Base-by-base conservation (phyloP, 64 coral and sea anemone species). In the Orbicella faveolata region DNA sequence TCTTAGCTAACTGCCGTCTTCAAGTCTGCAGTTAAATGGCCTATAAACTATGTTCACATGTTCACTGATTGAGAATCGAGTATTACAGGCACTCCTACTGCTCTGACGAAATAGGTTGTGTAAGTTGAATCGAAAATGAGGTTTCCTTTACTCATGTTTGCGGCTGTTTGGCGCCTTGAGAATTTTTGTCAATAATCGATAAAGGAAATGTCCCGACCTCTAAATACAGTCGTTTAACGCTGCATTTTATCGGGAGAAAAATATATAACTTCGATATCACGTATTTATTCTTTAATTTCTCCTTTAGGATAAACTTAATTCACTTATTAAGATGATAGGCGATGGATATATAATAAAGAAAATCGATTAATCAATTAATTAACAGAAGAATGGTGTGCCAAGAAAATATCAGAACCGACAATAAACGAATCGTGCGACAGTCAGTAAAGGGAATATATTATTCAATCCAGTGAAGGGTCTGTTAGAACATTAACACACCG, bases 21-120 rank as follows among this genome's bases (percentile, higher is more conserved):
- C 16, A 79, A 79, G 76, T 23, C 76, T 79, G 2, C 35, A 54
- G 3, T 57, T 6, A 6, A 62, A 25, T 59, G 55, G 55, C 14
- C 33, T 30, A 35, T 12, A 81, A 61, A 79, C 61, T 59, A 25
- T 63, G 63, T 81, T 81, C 79, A 55, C 16, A 59, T 79, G 77
- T 23, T 79, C 12, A 57, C 20, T 26, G 21, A 70, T 70, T 26
- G 21, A 68, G 51, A 18, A 79, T 30, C 20, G 23, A 57, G 26
- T 3, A 8, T 23, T 25, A 14, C 23, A n/a, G 1, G 21, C 12
- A 23, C 9, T 33, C 48, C 20, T 79, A 33, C 77, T 55, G 37
- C 57, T 79, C 52, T 8, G 77, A 13, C n/a, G 33, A 63, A 61
- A 63, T 36, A 2, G 16, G 10, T 81, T 16, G 54, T 81, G 23